A percentile compares a stretch with the other conserved stretches of the same genome.
These are phyloP conservation scores for Tortricodes alternella DNA, from an alignment of 2,888 invertebrate species.

Conservation along the genomic window DNA sequence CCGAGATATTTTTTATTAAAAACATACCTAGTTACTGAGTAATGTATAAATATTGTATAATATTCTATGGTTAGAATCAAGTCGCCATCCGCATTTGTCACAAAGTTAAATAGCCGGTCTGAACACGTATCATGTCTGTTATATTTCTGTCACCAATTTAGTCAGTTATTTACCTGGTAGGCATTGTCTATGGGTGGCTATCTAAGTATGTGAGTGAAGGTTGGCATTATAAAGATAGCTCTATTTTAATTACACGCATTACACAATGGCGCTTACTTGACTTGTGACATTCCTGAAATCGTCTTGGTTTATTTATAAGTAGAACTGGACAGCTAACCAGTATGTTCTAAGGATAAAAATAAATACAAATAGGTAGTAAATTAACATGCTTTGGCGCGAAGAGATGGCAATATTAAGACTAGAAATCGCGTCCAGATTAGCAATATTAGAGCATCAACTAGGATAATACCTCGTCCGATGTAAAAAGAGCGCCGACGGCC, in stretches of 20 bases:
- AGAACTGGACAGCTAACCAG: too few species aligned
- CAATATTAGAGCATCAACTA: too few species aligned
- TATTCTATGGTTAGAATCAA: not conserved
- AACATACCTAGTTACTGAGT: not conserved
- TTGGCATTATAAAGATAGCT: not conserved
- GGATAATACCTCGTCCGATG: too few species aligned
- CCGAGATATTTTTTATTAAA: not conserved
- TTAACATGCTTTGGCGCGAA: too few species aligned
- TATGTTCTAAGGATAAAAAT: too few species aligned
- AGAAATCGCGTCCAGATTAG: too few species aligned
- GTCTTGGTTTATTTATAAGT: not conserved
- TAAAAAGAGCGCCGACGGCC: too few species aligned
- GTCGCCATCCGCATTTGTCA: slow-evolving; percentile 16
- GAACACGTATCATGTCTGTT: slow-evolving; percentile 12
- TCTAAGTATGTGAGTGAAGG: slow-evolving; percentile 3
- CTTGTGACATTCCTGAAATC: not conserved
- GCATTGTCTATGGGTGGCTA: not conserved
- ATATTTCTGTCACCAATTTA: slow-evolving; percentile 20
- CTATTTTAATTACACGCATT: not conserved
- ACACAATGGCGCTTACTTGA: not conserved
- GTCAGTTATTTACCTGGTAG: slow-evolving; percentile 6
- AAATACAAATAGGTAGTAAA: too few species aligned
- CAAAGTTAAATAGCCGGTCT: slow-evolving; percentile 10
- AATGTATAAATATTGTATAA: slow-evolving; percentile 2
- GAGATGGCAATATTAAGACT: too few species aligned